Percentiles rank a stretch among this genome's conserved stretches.
These are phyloP conservation scores for Lycopodina hypogea DNA, from an alignment of 37 sponge, comb jelly and placozoan genomes.

Conservation along the genomic window DNA sequence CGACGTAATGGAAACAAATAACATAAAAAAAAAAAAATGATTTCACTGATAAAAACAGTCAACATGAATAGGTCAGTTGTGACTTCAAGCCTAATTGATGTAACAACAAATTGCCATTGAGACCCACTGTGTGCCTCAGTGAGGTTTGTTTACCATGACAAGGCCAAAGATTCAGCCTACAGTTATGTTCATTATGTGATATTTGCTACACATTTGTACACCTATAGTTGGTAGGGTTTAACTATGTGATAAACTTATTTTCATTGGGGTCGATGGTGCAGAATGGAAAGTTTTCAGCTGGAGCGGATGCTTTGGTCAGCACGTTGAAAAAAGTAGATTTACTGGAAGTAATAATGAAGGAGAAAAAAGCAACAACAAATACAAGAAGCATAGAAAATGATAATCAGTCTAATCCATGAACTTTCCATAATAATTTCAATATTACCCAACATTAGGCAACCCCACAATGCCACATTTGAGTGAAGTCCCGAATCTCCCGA, in stretches of 20 bases:
- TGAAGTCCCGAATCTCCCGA: conserved; percentile 95
- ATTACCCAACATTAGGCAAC: conserved; percentile 95
- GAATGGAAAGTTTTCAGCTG: conserved; percentile 99
- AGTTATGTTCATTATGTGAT: not conserved
- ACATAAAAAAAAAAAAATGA: not conserved
- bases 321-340: conserved; percentile 99
- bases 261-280: conserved; percentile 99
- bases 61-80: not conserved
- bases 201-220: no score
- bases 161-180: no score
- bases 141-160: no score
- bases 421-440: not conserved
- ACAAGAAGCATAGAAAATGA: not conserved
- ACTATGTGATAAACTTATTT: conserved; percentile 88
- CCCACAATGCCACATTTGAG: conserved; percentile 97
- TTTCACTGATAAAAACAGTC: not conserved
- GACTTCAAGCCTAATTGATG: no score
- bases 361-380: not conserved
- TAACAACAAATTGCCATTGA: no score
- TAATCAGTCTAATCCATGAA: not conserved
- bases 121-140: not conserved
- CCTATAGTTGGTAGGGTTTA: no score
- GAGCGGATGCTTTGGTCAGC: conserved; percentile 81
- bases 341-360: conserved; percentile 40
- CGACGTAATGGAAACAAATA: conserved; percentile 61